Percentiles rank a stretch among this genome's conserved stretches.
Evolutionary conservation across 2,113 vertebrate species (phyloP).

Genomic region (Suncus etruscus): DNA sequence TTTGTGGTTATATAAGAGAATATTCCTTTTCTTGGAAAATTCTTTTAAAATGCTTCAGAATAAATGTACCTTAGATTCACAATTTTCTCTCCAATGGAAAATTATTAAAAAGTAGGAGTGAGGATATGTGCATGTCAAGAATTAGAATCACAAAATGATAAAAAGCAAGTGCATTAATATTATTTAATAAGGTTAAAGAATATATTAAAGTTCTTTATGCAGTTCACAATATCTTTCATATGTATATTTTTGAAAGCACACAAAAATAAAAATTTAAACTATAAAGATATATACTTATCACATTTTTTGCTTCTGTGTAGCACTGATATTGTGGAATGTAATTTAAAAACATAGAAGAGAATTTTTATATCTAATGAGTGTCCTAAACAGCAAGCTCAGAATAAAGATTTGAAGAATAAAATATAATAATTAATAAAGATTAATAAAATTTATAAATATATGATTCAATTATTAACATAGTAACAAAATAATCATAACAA

Average conservation of each 20-base stretch:
- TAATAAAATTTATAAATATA: too few species aligned
- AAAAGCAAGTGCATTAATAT: neutral
- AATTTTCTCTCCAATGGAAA: constrained; percentile 5
- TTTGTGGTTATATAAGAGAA: neutral
- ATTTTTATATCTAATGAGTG: neutral
- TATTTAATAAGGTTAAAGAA: neutral
- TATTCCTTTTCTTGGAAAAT: neutral
- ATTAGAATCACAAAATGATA: neutral
- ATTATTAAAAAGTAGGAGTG: neutral
- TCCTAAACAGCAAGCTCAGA: neutral
- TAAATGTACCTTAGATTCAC: neutral
- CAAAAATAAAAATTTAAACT: constrained; percentile 18
- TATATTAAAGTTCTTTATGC: neutral
- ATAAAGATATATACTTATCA: neutral
- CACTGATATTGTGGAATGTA: neutral
- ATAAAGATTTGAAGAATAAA: neutral
- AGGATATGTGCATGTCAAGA: neutral
- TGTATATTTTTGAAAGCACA: neutral
- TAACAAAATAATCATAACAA: neutral
- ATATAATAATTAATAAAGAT: neutral
- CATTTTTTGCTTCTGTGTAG: neutral
- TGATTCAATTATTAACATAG: neutral
- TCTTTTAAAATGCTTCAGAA: neutral
- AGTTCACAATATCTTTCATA: neutral
- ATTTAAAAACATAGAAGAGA: neutral